A percentile compares a stretch with the other conserved stretches of the same genome.
Conservation (phyloP, 1,140 invertebrate species). For the Yoshiicerus persimilis region DNA sequence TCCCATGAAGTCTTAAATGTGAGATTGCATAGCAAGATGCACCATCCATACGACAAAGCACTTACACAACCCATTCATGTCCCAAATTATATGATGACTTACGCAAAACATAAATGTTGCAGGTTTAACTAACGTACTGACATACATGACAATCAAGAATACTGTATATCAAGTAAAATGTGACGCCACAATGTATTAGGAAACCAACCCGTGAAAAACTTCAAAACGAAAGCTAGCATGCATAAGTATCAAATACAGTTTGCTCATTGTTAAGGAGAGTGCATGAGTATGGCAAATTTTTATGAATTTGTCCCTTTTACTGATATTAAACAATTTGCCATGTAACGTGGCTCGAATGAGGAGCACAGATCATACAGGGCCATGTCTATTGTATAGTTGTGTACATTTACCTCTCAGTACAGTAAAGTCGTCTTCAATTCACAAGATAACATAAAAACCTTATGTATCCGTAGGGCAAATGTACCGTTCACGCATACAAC, state of each 20-base stretch:
- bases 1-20: background rate
- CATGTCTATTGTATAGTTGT: too few relatives aligned
- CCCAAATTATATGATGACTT: background rate
- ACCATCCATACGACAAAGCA: background rate
- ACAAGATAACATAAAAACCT: too few relatives aligned
- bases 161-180: background rate
- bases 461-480: too few relatives aligned
- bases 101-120: background rate
- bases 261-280: background rate
- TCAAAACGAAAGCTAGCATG: background rate
- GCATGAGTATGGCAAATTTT: too few relatives aligned
- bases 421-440: too few relatives aligned
- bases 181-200: background rate
- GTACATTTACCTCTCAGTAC: too few relatives aligned
- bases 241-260: background rate
- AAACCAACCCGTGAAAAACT: background rate
- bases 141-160: background rate
- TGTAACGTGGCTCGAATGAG: too few relatives aligned
- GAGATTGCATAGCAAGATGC: background rate
- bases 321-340: too few relatives aligned
- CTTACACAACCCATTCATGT: background rate
- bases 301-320: too few relatives aligned
- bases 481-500: too few relatives aligned
- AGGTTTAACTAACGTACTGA: background rate
- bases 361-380: too few relatives aligned